A percentile compares a stretch with the other conserved stretches of the same genome.
Conservation (phyloP, 2,113 vertebrate species). For the Microtus montanus region DNA sequence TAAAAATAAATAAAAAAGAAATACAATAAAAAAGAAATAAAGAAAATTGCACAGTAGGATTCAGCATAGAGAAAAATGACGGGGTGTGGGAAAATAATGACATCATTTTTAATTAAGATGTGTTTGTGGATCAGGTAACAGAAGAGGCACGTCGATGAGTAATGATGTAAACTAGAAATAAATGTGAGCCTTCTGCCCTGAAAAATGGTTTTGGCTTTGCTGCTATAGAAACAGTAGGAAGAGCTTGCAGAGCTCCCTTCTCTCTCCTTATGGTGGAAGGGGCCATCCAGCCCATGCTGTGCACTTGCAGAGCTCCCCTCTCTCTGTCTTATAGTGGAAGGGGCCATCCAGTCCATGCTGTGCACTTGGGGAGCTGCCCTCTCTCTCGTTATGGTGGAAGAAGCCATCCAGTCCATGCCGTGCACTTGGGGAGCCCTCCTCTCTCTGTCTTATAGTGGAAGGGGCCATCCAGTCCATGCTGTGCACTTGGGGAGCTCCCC, state of each 20-base stretch:
- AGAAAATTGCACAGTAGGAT: background rate
- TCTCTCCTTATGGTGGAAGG: background rate
- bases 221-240: background rate
- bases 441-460: no score
- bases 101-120: background rate
- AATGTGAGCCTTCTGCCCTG: background rate
- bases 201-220: background rate
- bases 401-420: background rate
- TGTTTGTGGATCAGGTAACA: background rate
- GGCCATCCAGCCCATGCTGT: background rate
- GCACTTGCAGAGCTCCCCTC: background rate
- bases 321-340: background rate
- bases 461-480: no score
- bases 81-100: background rate
- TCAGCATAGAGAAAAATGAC: background rate
- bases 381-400: background rate
- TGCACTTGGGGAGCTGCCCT: background rate
- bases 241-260: background rate
- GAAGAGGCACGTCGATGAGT: background rate
- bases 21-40: no score
- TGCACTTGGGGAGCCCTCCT: background rate
- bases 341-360: no score
- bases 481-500: background rate
- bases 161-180: background rate
- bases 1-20: no score